phyloP scores from a whole-genome alignment of 2,797 vertebrate species.

The Percopsis omiscomaycus region DNA sequence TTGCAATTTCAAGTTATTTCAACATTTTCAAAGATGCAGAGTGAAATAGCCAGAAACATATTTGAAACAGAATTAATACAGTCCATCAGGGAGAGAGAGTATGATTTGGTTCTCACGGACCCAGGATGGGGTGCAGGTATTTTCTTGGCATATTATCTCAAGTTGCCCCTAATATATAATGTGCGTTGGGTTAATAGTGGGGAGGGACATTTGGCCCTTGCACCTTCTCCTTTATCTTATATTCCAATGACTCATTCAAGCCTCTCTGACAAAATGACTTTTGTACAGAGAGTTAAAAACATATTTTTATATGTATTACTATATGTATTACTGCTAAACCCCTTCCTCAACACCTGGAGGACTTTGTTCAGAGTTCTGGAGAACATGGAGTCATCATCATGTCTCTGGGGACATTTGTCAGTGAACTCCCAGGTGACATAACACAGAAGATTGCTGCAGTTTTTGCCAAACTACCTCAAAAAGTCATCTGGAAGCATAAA shows the following conservation, averaged over 20 bases:
- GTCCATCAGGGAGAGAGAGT: constrained; percentile 43
- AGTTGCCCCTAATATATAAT: constrained; percentile 66
- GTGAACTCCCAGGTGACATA: constrained; percentile 60
- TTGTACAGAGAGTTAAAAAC: constrained; percentile 54
- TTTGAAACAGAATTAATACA: constrained; percentile 52
- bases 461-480: constrained; percentile 75
- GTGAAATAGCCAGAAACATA: constrained; percentile 46
- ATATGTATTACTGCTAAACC: too few relatives aligned
- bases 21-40: not conserved
- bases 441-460: constrained; percentile 66
- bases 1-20: not conserved
- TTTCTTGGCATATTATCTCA: constrained; percentile 62
- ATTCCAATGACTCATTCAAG: constrained; percentile 55
- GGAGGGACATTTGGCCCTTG: constrained; percentile 62
- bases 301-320: constrained; percentile 15
- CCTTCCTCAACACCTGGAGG: constrained; percentile 69
- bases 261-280: constrained; percentile 66
- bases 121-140: constrained; percentile 59
- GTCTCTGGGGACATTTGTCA: constrained; percentile 73
- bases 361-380: constrained; percentile 73
- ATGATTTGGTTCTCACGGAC: constrained; percentile 69
- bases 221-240: constrained; percentile 66
- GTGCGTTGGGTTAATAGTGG: constrained; percentile 65
- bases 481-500: constrained; percentile 76
- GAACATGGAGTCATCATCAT: constrained; percentile 78